phyloP scores from a whole-genome alignment of 2,888 invertebrate genomes.

The Eristalis arbustorum region DNA sequence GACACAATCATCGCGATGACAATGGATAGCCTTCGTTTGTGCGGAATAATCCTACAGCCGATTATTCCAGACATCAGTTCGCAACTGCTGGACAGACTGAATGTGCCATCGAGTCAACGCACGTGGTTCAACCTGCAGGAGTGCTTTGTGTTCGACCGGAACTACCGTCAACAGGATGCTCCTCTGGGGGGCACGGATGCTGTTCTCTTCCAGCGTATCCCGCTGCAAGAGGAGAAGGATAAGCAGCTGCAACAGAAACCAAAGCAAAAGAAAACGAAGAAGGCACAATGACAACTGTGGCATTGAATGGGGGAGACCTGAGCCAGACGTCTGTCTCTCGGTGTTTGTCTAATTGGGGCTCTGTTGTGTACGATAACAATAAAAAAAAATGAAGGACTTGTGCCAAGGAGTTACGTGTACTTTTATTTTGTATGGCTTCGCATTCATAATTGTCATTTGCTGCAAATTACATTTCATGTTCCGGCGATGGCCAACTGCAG shows the following conservation, averaged over 20 bases:
- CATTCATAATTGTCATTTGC: slow-evolving; percentile 8
- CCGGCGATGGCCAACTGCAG: not conserved
- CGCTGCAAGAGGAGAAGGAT: slow-evolving; percentile 71
- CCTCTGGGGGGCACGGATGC: slow-evolving; percentile 72
- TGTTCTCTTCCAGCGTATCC: slow-evolving; percentile 77
- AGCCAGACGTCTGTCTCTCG: not conserved
- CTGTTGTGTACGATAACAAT: slow-evolving; percentile 5
- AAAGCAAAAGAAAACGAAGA: slow-evolving; percentile 50
- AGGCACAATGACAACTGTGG: slow-evolving; percentile 27
- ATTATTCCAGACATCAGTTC: slow-evolving; percentile 88
- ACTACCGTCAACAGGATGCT: slow-evolving; percentile 42
- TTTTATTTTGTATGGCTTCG: slow-evolving; percentile 32
- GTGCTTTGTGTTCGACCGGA: slow-evolving; percentile 73
- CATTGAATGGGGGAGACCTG: not conserved
- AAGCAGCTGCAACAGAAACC: slow-evolving; percentile 40
- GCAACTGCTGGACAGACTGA: slow-evolving; percentile 86
- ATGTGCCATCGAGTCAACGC: slow-evolving; percentile 80
- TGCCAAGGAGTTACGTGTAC: slow-evolving; percentile 8
- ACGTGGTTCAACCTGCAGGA: slow-evolving; percentile 81
- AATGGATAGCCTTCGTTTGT: slow-evolving; percentile 91
- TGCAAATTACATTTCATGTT: slow-evolving; percentile 19
- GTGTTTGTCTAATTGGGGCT: not conserved
- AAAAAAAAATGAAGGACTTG: not conserved
- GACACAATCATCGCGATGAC: slow-evolving; percentile 89
- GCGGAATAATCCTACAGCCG: slow-evolving; percentile 91